Conservation (phyloP, 2,888 invertebrate species). For the Antheraea yamamai region DNA sequence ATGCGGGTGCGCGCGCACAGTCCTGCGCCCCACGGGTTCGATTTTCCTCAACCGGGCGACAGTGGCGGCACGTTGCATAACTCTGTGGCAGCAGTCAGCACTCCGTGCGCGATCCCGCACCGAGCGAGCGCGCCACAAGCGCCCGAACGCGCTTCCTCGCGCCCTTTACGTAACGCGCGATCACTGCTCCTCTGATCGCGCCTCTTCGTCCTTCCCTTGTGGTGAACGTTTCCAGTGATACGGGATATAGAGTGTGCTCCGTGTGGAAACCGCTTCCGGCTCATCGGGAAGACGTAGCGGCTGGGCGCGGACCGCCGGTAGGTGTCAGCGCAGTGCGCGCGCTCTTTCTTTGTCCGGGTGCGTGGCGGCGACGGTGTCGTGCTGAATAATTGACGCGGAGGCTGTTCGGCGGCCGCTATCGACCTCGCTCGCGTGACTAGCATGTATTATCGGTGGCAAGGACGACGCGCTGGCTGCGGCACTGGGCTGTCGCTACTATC, state of each 20-base stretch:
- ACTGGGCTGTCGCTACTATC: constrained; percentile 54
- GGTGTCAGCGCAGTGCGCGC: constrained; percentile 67
- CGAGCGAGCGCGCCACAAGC: constrained; percentile 74
- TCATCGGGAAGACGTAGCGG: constrained; percentile 46
- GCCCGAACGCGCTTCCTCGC: constrained; percentile 69
- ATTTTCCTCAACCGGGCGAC: constrained; percentile 68
- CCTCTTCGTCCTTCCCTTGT: constrained; percentile 36
- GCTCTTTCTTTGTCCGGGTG: constrained; percentile 64
- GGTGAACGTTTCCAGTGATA: constrained; percentile 61
- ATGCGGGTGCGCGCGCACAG: constrained; percentile 71
- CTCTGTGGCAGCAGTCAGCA: constrained; percentile 74
- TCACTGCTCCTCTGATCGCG: constrained; percentile 49
- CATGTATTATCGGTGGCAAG: constrained; percentile 70
- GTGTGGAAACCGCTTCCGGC: constrained; percentile 46
- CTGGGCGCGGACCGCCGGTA: constrained; percentile 59
- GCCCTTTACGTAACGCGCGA: constrained; percentile 80
- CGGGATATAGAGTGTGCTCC: constrained; percentile 57
- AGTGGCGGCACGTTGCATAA: constrained; percentile 79
- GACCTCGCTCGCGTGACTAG: constrained; percentile 78
- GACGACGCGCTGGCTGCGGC: constrained; percentile 79
- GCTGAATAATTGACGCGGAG: constrained; percentile 78
- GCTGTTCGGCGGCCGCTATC: constrained; percentile 78
- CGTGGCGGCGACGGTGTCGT: constrained; percentile 58
- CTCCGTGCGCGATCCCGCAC: constrained; percentile 79
- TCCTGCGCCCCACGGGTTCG: constrained; percentile 67